Evolutionary conservation across 2,797 vertebrate genomes (phyloP), one percentile per base, ranked within the genome.

Genomic region (Gouania willdenowi): DNA sequence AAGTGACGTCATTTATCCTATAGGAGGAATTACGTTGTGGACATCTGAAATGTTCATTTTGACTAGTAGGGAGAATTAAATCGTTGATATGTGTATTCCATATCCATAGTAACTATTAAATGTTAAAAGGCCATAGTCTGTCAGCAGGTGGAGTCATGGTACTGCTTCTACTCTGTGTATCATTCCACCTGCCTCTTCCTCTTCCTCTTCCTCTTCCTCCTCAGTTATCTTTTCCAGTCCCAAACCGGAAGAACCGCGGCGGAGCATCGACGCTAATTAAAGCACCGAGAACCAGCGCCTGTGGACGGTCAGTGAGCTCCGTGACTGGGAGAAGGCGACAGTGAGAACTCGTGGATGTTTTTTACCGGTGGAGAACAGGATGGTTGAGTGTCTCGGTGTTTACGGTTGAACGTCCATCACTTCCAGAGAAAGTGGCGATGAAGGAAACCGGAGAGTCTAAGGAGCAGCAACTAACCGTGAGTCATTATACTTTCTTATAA

Each of bases 401-500:
- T n/a, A n/a, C n/a, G n/a, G 3, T 23, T 8, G 13, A 14, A 13
- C 24, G 32, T 12, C 11, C 36, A 18, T 5, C 11, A n/a, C n/a
- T n/a, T n/a, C n/a, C n/a, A n/a, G n/a, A n/a, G 1, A 13, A 43
- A 66, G 77, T 44, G 26, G 75, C 45, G 82, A 91, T 92, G 92
- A 94, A 92, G 86, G 91, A 91, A 80, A 86, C 82, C 0, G 87
- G 84, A 16, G 91, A 91, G 19, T 87, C 88, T 3, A 91, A 92
- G 71, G 91, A 94, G 66, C 92, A 92, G 11, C 91, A 93, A 24
- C 86, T 94, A 10, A 92, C 82, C 8, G 91, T 92, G 60, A 92
- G 90, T 81, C 20, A n/a, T n/a, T n/a, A n/a, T n/a, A n/a, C n/a
- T n/a, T n/a, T n/a, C n/a, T n/a, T n/a, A n/a, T n/a, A n/a, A n/a